Base-by-base conservation (phyloP, 2,888 invertebrate genomes). In the Hesperia comma region DNA sequence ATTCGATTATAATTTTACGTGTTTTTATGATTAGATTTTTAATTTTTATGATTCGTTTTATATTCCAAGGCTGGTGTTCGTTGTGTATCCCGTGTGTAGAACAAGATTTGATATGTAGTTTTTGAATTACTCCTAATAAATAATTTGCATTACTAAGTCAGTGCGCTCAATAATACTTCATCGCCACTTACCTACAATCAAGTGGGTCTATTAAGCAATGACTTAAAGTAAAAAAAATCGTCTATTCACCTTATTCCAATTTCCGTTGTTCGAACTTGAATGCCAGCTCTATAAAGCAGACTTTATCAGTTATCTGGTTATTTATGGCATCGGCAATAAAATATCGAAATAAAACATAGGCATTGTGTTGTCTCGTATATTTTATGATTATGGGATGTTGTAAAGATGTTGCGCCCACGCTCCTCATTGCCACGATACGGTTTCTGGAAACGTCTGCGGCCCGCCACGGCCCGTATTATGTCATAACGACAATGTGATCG, bases 341-440 rank as follows among this genome's bases (percentile, higher is more conserved):
- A 55, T 67, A 61, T 67, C 43, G 61, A 46, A 64, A 64, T 58
- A 64, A 64, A 64, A 64, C 57, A 64, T 51, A 40, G 51, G 64
- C 57, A 64, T 64, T 64, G 64, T 64, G 51, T 64, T 64, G 64
- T 64, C 60, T 60, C 64, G 26, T 58, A 64, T 64, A 58, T 64
- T 64, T 64, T 64, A 64, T 53, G 57, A 41, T 64, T 64, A 64
- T 64, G 15, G 40, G 6, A 10, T 40, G 51, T 53, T 64, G 51
- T 64, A 51, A 64, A 64, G 51, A 32, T 49, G 56, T 57, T 14
- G 51, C 63, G 43, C 63, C 63, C 63, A 64, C 63, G 63, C 63
- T 10, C 19, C 6, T n/a, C 53, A 53, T 57, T 21, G 19, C 32
- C 6, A 19, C 43, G 15, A 15, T 41, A 46, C 33, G 51, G 15